Evolutionary conservation across 1,140 invertebrate genomes (phyloP), one percentile per base, ranked within the genome.

Genomic region (Penaeus vannamei): DNA sequence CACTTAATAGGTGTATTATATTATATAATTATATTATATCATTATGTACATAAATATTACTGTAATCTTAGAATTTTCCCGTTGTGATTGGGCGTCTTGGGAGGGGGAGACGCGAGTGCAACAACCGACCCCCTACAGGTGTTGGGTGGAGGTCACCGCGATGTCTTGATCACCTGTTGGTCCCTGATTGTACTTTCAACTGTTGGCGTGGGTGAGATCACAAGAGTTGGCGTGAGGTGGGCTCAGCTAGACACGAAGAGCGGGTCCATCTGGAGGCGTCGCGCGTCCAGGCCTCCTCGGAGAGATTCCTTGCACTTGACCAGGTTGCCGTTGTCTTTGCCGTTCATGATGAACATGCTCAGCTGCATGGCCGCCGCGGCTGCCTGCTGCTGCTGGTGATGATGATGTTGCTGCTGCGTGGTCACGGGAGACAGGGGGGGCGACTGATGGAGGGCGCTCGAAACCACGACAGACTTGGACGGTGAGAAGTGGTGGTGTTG

Each of bases 221-320:
- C 77, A 59, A 80, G 61, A 36, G 80, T 83, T 46, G 72, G 22
- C 29, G 26, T 12, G n/a, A 61, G 22, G 42, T 26, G 19, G 83
- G 81, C 84, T 91, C 90, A 91, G 80, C 90, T 91, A 22, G 90
- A 91, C 76, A 91, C 90, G 82, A 91, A 91, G n/a, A 91, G 72
- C 86, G 86, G 77, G 32, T 91, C 90, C 79, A 91, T 88, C 20
- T 81, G 86, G 42, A 91, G 84, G 20, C 82, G 80, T 61, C 87
- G 80, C 76, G 85, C 85, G 14, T 89, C 87, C 61, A 82, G 64
- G n/a, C 90, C 90, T 66, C 87, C 76, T 22, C 83, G 82, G 22
- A 91, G 90, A 85, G 90, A 88, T 84, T 91, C 90, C 84, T 91
- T 91, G 85, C 90, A 91, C 87, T 91, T 91, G 79, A 85, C 86